These are phyloP conservation scores for Tamias sibiricus DNA, from an alignment of 2,113 vertebrate species.

Conservation along the genomic window DNA sequence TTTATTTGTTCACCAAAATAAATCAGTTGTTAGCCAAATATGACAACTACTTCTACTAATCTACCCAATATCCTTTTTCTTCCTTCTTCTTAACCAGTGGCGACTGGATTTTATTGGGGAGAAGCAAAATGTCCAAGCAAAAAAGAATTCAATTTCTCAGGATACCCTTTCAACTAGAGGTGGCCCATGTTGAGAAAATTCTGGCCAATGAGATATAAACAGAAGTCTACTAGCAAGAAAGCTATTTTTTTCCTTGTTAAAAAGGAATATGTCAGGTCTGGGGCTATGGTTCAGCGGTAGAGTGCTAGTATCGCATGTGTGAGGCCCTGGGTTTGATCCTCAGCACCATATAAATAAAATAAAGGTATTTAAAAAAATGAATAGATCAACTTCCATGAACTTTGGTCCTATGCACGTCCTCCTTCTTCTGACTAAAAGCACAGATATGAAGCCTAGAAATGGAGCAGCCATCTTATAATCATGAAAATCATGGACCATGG, in stretches of 20 bases:
- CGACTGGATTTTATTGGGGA: slow-evolving; percentile 21
- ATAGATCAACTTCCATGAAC: too few relatives aligned
- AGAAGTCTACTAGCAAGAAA: neutral
- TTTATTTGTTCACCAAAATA: neutral
- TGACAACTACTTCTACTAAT: neutral
- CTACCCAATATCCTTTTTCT: neutral
- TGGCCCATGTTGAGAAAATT: neutral
- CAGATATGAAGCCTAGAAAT: neutral
- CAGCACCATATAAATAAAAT: too few relatives aligned
- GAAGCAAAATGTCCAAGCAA: neutral
- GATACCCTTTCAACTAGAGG: neutral
- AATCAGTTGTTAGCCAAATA: neutral
- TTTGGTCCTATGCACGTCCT: neutral
- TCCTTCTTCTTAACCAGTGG: neutral
- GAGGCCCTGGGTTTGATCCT: too few relatives aligned
- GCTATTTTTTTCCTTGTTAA: neutral
- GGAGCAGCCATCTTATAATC: neutral
- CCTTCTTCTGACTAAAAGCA: neutral
- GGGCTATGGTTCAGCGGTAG: too few relatives aligned
- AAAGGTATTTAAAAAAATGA: too few relatives aligned
- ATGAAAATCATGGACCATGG: neutral
- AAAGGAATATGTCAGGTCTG: too few relatives aligned
- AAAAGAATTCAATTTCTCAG: slow-evolving; percentile 22
- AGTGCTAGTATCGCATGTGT: too few relatives aligned
- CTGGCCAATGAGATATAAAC: neutral